Evolutionary conservation across 2,888 invertebrate genomes (phyloP), one percentile per base, ranked within the genome.

Genomic region (Trachelus iudaicus): DNA sequence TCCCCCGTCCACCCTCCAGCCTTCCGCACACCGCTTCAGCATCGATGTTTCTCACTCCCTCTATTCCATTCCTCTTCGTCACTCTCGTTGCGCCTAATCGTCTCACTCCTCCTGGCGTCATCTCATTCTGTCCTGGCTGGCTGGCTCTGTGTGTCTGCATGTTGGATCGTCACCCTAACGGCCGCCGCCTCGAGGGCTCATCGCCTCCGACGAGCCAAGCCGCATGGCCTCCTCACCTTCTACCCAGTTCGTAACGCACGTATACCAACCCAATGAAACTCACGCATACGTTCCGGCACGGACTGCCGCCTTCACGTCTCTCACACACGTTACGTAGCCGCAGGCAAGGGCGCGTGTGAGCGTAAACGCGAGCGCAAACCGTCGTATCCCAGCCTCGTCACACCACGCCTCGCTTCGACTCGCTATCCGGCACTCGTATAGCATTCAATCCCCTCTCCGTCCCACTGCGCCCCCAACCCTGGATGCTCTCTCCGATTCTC

Each of bases 341-440:
- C 84, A 87, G 86, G 88, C 88, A 88, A 89, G 88, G 90, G 88
- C 89, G 89, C 88, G 88, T 88, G 89, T 89, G 89, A 88, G 89
- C 87, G 85, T 85, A 81, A 83, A 81, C 81, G 85, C 85, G 83
- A 87, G 76, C 76, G 34, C 79, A 75, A 82, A 78, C 76, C 79
- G 76, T 68, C 77, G n/a, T 75, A 73, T 35, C 82, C 69, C 31
- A 71, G n/a, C 69, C 81, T 77, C 73, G 34, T 77, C 73, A 34
- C 73, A 69, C 80, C 77, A 73, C 73, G 78, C 77, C 77, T 75
- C 74, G 75, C 79, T 23, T 56, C 56, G 56, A 56, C 56, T 56
- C 56, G 56, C 56, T 56, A 56, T 56, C 56, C 56, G 56, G 23
- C 56, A 56, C 56, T 56, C 56, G 56, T 56, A 56, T 23, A 56